Conservation (phyloP, 2,797 vertebrate genomes). For the Halcyon chelicuti region DNA sequence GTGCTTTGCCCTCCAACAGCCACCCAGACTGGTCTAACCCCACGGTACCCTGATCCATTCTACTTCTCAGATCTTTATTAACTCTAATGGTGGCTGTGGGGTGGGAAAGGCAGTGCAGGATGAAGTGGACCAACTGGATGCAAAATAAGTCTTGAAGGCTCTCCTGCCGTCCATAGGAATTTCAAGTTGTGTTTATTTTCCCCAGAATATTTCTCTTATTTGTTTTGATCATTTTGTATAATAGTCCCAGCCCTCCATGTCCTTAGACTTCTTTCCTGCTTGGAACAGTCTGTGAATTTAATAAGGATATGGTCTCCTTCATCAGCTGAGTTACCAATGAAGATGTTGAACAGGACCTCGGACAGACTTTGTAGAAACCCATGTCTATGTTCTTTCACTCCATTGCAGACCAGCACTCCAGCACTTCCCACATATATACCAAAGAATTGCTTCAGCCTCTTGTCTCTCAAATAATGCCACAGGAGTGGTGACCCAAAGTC, state of each 20-base stretch:
- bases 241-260: background rate
- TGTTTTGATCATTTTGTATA: background rate
- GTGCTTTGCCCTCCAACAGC: background rate
- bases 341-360: accelerated
- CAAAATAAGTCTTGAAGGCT: background rate
- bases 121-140: background rate
- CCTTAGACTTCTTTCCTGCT: background rate
- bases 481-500: background rate
- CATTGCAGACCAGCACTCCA: no score
- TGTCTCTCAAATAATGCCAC: background rate
- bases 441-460: accelerated
- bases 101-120: no score
- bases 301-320: background rate
- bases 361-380: background rate
- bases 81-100: background rate
- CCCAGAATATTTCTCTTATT: background rate
- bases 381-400: background rate
- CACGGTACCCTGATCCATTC: accelerated
- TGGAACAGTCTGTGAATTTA: background rate
- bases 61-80: background rate
- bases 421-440: background rate
- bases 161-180: background rate
- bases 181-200: background rate
- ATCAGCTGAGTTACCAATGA: background rate
- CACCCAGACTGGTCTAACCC: background rate